Evolutionary conservation across 2,888 invertebrate genomes (phyloP), one percentile per base, ranked within the genome.

Genomic region (Melieria crassipennis): DNA sequence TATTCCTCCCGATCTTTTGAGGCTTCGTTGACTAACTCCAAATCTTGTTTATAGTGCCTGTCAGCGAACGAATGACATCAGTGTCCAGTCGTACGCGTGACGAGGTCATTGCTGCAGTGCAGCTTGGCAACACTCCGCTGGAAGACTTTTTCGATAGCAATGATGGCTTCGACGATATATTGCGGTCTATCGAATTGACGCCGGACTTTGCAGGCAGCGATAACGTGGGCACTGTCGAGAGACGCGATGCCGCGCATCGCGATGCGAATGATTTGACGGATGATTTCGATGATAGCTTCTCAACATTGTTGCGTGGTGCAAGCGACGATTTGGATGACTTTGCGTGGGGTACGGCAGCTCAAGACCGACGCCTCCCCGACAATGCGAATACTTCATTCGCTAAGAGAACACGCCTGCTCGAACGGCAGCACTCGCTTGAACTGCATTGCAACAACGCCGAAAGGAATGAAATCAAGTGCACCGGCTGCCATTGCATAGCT

Each of bases 131-230:
- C 71, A 52, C 70, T 30, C 57, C 73, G 57, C 70, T 74, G 4
- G 79, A 81, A 71, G 78, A 75, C 5, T 82, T 85, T 65, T 84
- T 85, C 47, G 80, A 82, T 66, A 80, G 78, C 65, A 82, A 83
- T 64, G 86, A 86, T 79, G 84, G 78, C 4, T 84, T 84, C 13
- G 84, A 85, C 66, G 81, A 82, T 65, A 67, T 82, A 0, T 67
- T 82, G 5, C 77, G 77, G 9, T 78, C 77, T 42, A 80, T 73
- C 4, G 75, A 73, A 68, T 13, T 64, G 7, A 56, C 45, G 5
- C 7, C 50, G 50, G 50, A 52, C 1, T 2, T n/a, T 45, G 61
- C 30, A 30, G 30, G 30, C 13, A 61, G 11, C 4, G 48, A 56
- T 46, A 62, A 30, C 46, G 13, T 61, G 3, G 5, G 16, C 56